Base-by-base conservation (phyloP, 1,140 invertebrate species). In the Drosophila trapezifrons region DNA sequence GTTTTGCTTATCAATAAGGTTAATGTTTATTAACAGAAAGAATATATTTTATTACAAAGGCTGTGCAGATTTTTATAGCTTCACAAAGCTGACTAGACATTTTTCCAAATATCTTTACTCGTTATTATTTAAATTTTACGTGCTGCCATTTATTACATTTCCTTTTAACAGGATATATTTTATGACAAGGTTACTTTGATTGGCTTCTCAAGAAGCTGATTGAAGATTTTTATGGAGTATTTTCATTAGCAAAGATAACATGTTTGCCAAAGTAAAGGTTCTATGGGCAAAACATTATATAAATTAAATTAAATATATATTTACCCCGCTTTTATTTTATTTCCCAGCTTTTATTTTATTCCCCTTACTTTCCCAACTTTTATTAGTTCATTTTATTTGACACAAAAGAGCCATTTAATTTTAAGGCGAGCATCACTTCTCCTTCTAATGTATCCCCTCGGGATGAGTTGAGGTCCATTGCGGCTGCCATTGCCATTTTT, bases 401-500 rank as follows among this genome's bases (percentile, higher is more conserved):
- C 22, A 57, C 13, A 27, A 57, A 57, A 43, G 13, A 9, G 1
- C 4, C 22, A 63, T 60, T 60, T 18, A 43, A 60, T 25, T 64
- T 64, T 5, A 42, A 43, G 27, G 17, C 15, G 3, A 25, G 6
- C 12, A 13, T 29, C 13, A 32, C 2, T 4, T n/a, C 4, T 22
- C 1, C 0, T 22, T 18, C 1, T 35, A 42, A 65, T 43, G 54
- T 20, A 66, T 43, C 5, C 60, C 18, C 25, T n/a, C 6, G 10
- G 25, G 22, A 37, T 55, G 20, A 17, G 25, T 40, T 37, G 17
- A 4, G 32, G 15, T 17, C 32, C 29, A 8, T 8, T 29, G 8
- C 27, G 10, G 12, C 8, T 67, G 47, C 43, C 46, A 38, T 37
- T 58, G 27, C 37, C 58, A 83, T 83, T 76, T 76, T 76, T 80